A percentile compares a stretch with the other conserved stretches of the same genome.
Conservation (phyloP, 1,140 invertebrate genomes). For the Trichonephila clavipes region DNA sequence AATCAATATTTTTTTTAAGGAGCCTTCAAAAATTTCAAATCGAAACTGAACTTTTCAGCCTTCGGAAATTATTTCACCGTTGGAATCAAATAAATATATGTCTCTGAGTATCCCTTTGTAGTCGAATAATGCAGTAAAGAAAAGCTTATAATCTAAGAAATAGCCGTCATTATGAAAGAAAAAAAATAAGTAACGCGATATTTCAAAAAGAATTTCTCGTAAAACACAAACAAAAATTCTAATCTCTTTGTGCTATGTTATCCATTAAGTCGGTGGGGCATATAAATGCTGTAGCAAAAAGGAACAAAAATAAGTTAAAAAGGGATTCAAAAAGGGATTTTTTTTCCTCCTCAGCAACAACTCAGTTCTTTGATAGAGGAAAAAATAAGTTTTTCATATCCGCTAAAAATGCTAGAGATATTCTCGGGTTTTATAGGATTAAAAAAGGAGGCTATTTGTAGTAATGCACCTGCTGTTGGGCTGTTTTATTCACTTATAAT, state of each 20-base stretch:
- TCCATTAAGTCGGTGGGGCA: conserved; percentile 32
- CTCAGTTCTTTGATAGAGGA: conserved; percentile 2
- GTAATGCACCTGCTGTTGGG: conserved; percentile 32
- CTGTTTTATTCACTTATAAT: conserved; percentile 6
- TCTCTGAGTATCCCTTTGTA: background rate
- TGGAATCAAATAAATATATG: conserved; percentile 12
- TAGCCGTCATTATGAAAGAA: background rate
- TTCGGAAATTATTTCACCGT: background rate
- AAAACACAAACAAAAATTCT: conserved; percentile 40
- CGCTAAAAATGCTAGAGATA: conserved; percentile 46
- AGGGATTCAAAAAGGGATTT: background rate
- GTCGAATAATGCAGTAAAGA: background rate
- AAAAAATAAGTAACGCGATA: conserved; percentile 21
- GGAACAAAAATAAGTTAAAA: conserved; percentile 25
- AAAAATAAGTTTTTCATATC: conserved; percentile 38
- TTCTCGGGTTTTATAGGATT: conserved; percentile 41
- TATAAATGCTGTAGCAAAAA: conserved; percentile 16
- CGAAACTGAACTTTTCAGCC: background rate
- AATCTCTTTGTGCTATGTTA: conserved; percentile 32
- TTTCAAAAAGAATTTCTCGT: background rate
- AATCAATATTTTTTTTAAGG: background rate
- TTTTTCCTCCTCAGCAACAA: background rate
- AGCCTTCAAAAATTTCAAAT: background rate
- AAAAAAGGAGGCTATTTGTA: conserved; percentile 29
- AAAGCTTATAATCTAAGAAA: conserved; percentile 26